Percentiles rank a stretch among this genome's conserved stretches.
These are phyloP conservation scores for Empis livida DNA, from an alignment of 2,888 invertebrate species.

Conservation along the genomic window DNA sequence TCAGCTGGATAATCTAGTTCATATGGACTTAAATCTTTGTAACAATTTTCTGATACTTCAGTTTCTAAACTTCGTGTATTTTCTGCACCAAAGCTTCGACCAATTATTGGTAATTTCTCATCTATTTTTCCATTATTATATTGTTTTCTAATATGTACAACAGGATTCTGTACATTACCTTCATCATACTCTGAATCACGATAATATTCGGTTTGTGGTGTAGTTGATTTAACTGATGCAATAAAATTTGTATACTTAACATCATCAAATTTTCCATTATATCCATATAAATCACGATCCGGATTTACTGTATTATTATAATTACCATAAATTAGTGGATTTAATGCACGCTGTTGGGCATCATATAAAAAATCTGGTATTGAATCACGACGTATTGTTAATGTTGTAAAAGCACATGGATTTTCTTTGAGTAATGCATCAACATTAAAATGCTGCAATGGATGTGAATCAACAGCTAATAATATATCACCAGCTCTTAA, in stretches of 20 bases:
- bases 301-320: constrained; percentile 15
- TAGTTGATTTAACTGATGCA: constrained; percentile 28
- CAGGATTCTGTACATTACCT: constrained; percentile 17
- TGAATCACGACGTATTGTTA: constrained; percentile 33
- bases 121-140: constrained; percentile 3
- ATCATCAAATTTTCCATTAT: constrained; percentile 25
- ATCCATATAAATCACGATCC: constrained; percentile 30
- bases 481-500: constrained; percentile 76
- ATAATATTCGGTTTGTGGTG: constrained; percentile 34
- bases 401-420: constrained; percentile 28
- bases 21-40: constrained; percentile 27
- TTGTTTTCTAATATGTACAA: constrained; percentile 28
- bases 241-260: constrained; percentile 25
- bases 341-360: constrained; percentile 23
- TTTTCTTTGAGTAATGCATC: constrained; percentile 32
- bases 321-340: constrained; percentile 32
- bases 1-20: constrained; percentile 26
- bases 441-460: constrained; percentile 43
- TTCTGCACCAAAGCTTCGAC: constrained; percentile 25
- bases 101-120: constrained; percentile 15
- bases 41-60: constrained; percentile 30
- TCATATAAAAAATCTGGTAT: constrained; percentile 34
- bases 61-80: constrained; percentile 34
- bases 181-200: constrained; percentile 20
- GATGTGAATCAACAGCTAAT: constrained; percentile 75